Evolutionary conservation across 2,113 vertebrate species (phyloP).

Genomic region (Amphilophus citrinellus): DNA sequence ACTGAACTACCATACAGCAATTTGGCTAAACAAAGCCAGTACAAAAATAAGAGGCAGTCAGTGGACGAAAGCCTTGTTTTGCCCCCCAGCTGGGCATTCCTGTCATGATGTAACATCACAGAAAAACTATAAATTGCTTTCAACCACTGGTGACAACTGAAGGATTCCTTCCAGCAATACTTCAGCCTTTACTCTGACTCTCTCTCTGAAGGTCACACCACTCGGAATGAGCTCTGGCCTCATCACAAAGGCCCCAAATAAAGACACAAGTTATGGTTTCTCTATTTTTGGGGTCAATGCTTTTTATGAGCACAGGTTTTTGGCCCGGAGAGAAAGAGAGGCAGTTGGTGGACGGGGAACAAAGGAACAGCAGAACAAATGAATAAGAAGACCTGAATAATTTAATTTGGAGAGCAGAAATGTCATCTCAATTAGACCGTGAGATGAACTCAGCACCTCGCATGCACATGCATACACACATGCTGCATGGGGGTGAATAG

Average conservation of each 20-base stretch:
- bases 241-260: conserved; percentile 35
- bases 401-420: conserved; percentile 68
- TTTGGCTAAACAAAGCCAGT: neutral
- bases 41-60: conserved; percentile 4
- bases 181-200: conserved; percentile 15
- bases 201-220: conserved; percentile 42
- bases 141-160: conserved; percentile 12
- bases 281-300: conserved; percentile 58
- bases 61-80: conserved; percentile 9
- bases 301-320: conserved; percentile 60
- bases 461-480: conserved; percentile 6
- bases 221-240: conserved; percentile 28
- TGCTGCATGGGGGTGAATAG: conserved; percentile 4
- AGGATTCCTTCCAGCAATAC: conserved; percentile 18
- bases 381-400: conserved; percentile 67
- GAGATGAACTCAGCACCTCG: conserved; percentile 39
- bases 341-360: conserved; percentile 41
- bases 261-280: conserved; percentile 47
- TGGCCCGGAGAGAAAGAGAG: conserved; percentile 44
- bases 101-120: neutral
- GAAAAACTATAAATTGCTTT: conserved; percentile 19
- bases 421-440: conserved; percentile 66
- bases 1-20: neutral
- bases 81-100: neutral
- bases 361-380: conserved; percentile 60